Base-by-base conservation (phyloP, 2,888 invertebrate species). In the Sipha maydis region DNA sequence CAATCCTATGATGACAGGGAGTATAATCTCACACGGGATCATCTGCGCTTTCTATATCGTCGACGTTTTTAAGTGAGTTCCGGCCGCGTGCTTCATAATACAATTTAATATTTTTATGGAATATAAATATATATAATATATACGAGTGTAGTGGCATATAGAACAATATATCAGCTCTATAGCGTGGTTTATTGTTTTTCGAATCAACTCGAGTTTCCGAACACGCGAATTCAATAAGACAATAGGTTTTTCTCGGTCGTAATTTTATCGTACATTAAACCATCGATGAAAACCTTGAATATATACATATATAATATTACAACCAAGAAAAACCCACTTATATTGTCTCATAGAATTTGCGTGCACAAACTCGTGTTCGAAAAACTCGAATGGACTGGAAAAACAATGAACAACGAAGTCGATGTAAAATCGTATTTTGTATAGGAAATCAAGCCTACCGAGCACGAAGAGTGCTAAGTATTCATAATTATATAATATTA, bases 161-260 rank as follows among this genome's bases (percentile, higher is more conserved):
- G 11, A 48, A 48, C 11, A 14, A 48, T 48, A 48, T 14, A 48
- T 48, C 48, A 25, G 7, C 25, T 61, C 25, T 5, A 9, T 21
- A 25, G 4, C 61, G n/a, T 61, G 38, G 61, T 38, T 67, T 34
- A 38, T 80, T 80, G 61, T 80, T 80, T 80, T 61, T 61, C 61
- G 34, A 61, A n/a, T n/a, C 54, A 25, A 31, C 56, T 79, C 79
- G 25, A 25, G 25, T 17, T 56, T 56, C 21, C 56, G 79, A 48
- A 34, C 79, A 56, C 25, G 25, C 79, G 56, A 48, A 7, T 80
- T 80, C 61, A 67, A 67, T 38, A 80, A 80, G 61, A 80, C 61
- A 80, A 80, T 79, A 14, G 79, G 25, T 21, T 79, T 79, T 61
- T 79, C 21, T 25, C 56, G 34, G 34, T 79, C 79, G 34, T 79